Conservation (phyloP, 2,113 vertebrate genomes). For the Butastur rufipennis region DNA sequence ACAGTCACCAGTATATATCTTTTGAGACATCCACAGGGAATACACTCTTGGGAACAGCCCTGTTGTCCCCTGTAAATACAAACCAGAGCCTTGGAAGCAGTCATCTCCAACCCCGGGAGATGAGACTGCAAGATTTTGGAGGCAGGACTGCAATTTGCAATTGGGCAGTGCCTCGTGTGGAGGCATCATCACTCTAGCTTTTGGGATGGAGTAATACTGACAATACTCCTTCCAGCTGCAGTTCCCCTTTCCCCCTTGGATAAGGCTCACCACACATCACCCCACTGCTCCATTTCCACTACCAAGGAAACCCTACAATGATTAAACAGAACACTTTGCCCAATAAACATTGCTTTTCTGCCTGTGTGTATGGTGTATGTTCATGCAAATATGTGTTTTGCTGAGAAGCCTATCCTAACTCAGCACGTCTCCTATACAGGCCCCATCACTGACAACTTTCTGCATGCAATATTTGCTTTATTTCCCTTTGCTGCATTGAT, state of each 20-base stretch:
- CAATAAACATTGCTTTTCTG: background rate
- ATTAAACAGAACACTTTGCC: background rate
- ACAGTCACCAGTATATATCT: background rate
- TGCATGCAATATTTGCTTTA: background rate
- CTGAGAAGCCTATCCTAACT: background rate
- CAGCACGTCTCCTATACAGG: background rate
- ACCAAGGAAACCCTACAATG: background rate
- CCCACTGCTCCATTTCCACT: background rate
- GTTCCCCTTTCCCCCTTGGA: background rate
- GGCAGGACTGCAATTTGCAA: background rate
- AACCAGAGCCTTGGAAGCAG: background rate
- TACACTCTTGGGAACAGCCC: background rate
- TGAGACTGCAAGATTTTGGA: background rate
- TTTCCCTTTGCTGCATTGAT: background rate
- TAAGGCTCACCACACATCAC: background rate
- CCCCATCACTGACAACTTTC: background rate
- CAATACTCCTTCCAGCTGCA: background rate
- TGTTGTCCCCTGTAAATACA: background rate
- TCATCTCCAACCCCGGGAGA: background rate
- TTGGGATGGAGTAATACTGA: background rate
- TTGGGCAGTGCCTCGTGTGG: background rate
- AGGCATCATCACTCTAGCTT: background rate
- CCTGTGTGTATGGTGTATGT: accelerated
- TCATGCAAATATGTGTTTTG: background rate
- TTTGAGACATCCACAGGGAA: background rate